Base-by-base conservation (phyloP, 2,113 vertebrate genomes). In the Danionella cerebrum region DNA sequence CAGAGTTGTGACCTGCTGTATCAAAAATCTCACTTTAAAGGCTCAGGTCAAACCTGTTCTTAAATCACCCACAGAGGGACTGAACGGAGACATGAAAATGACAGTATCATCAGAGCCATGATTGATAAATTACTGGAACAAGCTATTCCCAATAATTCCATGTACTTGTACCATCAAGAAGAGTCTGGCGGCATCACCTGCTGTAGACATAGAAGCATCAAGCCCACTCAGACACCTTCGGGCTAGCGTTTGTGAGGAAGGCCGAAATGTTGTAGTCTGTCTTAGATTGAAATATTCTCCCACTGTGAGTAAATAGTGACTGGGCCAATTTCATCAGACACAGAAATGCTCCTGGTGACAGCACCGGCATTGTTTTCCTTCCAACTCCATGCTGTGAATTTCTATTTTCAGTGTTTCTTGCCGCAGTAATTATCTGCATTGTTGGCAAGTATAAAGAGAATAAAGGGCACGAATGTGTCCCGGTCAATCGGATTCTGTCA, bases 401-500 rank as follows among this genome's bases (percentile, higher is more conserved):
- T 89, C 86, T 89, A 90, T 88, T 90, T 89, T 89, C 82, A 83
- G 82, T 88, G 87, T 89, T 87, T 87, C 85, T 88, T 79, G 84
- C 79, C 84, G 87, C 84, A 84, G 87, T 89, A 90, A 90, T 90
- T 90, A 89, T 88, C 83, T 78, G 81, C 86, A 90, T 90, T 90
- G 89, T 90, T 87, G 85, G 81, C 80, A 77, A 86, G 85, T 85
- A 90, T 89, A 89, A 89, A 89, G 87, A 88, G 87, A 88, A 89
- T 89, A 89, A 88, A 90, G 87, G 87, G 84, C 84, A 87, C 87
- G 87, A 87, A 88, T 89, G 83, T 85, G 84, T 89, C 85, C 83
- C 85, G 87, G 89, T 89, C 89, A 90, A 90, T 89, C 87, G 87
- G 84, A 88, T 88, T 89, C 88, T 90, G 87, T 88, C 89, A 90